Evolutionary conservation across 1,140 invertebrate species (phyloP).

Genomic region (Harlomillsia oculata): DNA sequence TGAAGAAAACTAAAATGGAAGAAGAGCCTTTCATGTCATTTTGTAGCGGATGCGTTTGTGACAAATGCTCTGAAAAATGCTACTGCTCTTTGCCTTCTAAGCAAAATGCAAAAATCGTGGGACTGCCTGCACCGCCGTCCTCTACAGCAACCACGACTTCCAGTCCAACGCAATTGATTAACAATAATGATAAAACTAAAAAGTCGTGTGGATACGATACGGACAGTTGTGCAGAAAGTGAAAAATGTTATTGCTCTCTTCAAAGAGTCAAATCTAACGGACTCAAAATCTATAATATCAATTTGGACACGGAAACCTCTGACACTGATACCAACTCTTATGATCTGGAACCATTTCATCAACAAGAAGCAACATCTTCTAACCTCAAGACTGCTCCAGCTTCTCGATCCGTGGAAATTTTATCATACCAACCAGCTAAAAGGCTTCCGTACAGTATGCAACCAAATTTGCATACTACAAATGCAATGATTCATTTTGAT

Average conservation of each 20-base stretch:
- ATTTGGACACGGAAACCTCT: conserved; percentile 39
- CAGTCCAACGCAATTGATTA: not conserved
- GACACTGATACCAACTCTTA: conserved; percentile 37
- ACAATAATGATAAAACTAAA: conserved; percentile 29
- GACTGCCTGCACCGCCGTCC: conserved; percentile 6
- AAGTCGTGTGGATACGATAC: conserved; percentile 64
- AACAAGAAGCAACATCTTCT: conserved; percentile 7
- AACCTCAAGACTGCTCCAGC: conserved; percentile 5
- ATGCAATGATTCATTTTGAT: conserved; percentile 20
- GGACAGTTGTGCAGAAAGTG: conserved; percentile 73
- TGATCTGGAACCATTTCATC: conserved; percentile 30
- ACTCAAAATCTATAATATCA: conserved; percentile 40
- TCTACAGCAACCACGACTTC: conserved; percentile 12
- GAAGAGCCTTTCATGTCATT: conserved; percentile 31
- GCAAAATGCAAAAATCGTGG: conserved; percentile 36
- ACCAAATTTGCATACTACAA: conserved; percentile 13
- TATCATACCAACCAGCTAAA: conserved; percentile 28
- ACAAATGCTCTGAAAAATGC: conserved; percentile 54
- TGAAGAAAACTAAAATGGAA: conserved; percentile 25
- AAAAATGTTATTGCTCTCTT: conserved; percentile 70
- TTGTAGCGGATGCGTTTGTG: conserved; percentile 33
- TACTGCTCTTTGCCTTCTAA: conserved; percentile 51
- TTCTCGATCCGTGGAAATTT: conserved; percentile 23
- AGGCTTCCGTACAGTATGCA: conserved; percentile 9
- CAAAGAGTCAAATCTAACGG: conserved; percentile 39